A percentile compares a stretch with the other conserved stretches of the same genome.
phyloP scores from a whole-genome alignment of 2,113 vertebrate genomes.

The Microcebus tavaratra region DNA sequence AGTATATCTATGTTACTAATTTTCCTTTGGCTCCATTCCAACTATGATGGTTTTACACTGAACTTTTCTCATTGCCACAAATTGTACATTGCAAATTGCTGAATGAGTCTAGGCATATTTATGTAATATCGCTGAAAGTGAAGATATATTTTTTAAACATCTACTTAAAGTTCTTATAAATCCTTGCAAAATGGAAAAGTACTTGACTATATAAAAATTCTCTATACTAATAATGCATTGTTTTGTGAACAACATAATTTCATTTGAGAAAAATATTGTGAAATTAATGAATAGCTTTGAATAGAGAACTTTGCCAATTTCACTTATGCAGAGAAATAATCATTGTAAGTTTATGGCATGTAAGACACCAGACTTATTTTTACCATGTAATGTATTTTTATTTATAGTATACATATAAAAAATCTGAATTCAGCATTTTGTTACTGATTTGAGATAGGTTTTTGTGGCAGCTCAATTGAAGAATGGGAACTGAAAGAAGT shows the following conservation, averaged over 20 bases:
- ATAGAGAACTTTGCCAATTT: not conserved
- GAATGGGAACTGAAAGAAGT: not conserved
- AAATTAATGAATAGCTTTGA: conserved; percentile 24
- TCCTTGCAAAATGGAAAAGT: not conserved
- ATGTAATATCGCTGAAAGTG: not conserved
- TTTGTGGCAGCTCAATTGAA: not conserved
- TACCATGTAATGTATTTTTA: not conserved
- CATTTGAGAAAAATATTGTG: not conserved
- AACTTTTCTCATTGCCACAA: not conserved
- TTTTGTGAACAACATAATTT: conserved; percentile 3
- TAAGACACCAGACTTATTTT: not conserved
- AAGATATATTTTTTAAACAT: conserved; percentile 3
- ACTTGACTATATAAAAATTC: not conserved
- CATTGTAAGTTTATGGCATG: not conserved
- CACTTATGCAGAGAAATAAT: not conserved
- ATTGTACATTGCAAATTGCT: conserved; percentile 3
- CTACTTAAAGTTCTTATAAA: conserved; percentile 8
- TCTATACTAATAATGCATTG: not conserved
- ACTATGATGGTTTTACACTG: not conserved
- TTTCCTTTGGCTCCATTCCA: conserved; percentile 8
- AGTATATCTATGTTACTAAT: not conserved
- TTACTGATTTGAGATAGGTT: not conserved
- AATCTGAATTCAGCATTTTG: not conserved
- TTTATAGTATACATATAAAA: not conserved
- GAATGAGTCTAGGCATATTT: not conserved